A percentile compares a stretch with the other conserved stretches of the same genome.
Evolutionary conservation across 1,140 invertebrate genomes (phyloP).

Genomic region (Ctenoplectra terminalis): DNA sequence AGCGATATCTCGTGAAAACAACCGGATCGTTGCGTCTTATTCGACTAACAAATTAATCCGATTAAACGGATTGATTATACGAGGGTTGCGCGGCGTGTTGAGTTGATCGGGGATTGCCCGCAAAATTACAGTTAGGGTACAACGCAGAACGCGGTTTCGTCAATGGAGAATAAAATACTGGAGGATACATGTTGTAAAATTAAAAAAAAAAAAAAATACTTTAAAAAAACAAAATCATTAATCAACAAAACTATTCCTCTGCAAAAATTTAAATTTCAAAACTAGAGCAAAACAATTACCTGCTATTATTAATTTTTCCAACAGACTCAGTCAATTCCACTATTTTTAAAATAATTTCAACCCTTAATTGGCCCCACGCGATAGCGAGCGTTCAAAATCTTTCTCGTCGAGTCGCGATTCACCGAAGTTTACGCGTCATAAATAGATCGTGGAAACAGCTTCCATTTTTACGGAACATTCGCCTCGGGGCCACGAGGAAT

Average conservation of each 20-base stretch:
- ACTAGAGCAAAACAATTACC: no score
- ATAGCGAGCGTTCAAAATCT: not conserved
- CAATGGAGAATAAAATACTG: not conserved
- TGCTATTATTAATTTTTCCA: no score
- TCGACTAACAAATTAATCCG: slow-evolving; percentile 54
- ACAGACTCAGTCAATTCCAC: no score
- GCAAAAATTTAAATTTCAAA: no score
- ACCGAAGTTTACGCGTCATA: no score
- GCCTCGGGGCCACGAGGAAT: slow-evolving; percentile 50
- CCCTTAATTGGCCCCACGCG: no score
- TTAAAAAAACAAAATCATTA: no score
- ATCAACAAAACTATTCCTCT: no score
- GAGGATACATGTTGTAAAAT: not conserved
- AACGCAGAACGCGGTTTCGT: not conserved
- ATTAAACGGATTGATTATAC: slow-evolving; percentile 56
- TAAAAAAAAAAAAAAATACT: no score
- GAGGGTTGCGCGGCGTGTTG: slow-evolving; percentile 44
- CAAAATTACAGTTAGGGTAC: slow-evolving; percentile 45
- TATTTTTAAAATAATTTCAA: no score
- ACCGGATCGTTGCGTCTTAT: slow-evolving; percentile 50
- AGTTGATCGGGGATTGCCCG: slow-evolving; percentile 50
- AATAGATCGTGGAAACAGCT: not conserved
- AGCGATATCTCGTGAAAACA: slow-evolving; percentile 32
- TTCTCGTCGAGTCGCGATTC: not conserved
- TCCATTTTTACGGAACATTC: slow-evolving; percentile 19